Evolutionary conservation across 2,113 vertebrate genomes (phyloP), one percentile per base, ranked within the genome.

Genomic region (Ictalurus punctatus): DNA sequence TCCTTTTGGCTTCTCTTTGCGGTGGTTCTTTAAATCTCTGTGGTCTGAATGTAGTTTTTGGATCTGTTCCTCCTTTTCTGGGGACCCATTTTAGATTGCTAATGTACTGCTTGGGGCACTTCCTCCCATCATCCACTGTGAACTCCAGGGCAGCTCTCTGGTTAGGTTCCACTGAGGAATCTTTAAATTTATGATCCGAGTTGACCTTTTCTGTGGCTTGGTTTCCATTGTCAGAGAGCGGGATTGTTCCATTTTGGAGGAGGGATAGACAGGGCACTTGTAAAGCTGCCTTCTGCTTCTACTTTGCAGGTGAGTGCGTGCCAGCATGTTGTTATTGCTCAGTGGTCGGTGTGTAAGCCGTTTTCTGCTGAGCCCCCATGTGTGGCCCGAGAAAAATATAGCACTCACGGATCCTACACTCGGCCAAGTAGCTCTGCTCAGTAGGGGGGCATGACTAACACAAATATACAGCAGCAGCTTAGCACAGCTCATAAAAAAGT

Each of bases 201-300:
- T 37, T 61, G 10, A 83, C 56, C 30, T 83, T 83, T 61, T 12
- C 81, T 40, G 30, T 34, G 65, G 25, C 27, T 85, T 54, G 44
- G 16, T 85, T 69, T 54, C 67, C 17, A 48, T 54, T 14, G 16
- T 78, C 54, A 40, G 23, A 56, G 44, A 30, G 61, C 6, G 7
- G 40, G 10, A 30, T 10, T 65, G 25, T 40, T 85, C n/a, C n/a
- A 48, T 85, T 56, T 34, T 52, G 48, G 17, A 71, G 0, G 34
- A 25, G 37, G 58, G 30, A 84, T 27, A 61, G 37, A 63, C 48
- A 54, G 58, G 58, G 67, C 91, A 91, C 92, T 95, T 92, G 92
- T 95, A 95, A 94, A 94, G 92, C 92, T 91, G 21, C 34, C 88
- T 89, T 71, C 90, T 91, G 92, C 93, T 83, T 92, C 89, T 90